Evolutionary conservation across 1,140 invertebrate genomes (phyloP).

Genomic region (Penaeus indicus): DNA sequence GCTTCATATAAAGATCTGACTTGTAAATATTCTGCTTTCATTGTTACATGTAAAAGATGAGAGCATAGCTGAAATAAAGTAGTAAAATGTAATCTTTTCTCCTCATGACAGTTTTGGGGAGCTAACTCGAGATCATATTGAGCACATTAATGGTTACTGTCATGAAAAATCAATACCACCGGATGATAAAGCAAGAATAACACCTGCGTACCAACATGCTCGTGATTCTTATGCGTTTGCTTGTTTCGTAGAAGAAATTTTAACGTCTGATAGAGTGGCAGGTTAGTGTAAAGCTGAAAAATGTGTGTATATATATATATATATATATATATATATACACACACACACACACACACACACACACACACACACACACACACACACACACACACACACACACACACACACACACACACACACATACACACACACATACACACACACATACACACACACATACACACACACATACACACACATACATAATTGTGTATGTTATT

Average conservation of each 20-base stretch:
- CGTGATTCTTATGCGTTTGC: slow-evolving; percentile 52
- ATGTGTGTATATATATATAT: neutral
- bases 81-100: neutral
- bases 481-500: no score
- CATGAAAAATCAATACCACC: slow-evolving; percentile 46
- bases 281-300: slow-evolving; percentile 7
- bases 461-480: no score
- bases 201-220: slow-evolving; percentile 53
- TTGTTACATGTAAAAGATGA: no score
- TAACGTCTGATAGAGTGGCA: slow-evolving; percentile 35
- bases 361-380: no score
- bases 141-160: slow-evolving; percentile 55
- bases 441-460: no score
- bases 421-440: no score
- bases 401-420: no score
- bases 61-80: neutral
- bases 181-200: slow-evolving; percentile 50
- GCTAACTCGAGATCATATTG: slow-evolving; percentile 48
- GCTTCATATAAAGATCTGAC: no score
- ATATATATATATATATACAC: neutral
- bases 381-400: no score
- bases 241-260: slow-evolving; percentile 37
- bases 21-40: no score
- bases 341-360: no score
- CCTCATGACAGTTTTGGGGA: slow-evolving; percentile 41